phyloP scores from a whole-genome alignment of 2,797 vertebrate species.

The Enteromius fasciolatus region DNA sequence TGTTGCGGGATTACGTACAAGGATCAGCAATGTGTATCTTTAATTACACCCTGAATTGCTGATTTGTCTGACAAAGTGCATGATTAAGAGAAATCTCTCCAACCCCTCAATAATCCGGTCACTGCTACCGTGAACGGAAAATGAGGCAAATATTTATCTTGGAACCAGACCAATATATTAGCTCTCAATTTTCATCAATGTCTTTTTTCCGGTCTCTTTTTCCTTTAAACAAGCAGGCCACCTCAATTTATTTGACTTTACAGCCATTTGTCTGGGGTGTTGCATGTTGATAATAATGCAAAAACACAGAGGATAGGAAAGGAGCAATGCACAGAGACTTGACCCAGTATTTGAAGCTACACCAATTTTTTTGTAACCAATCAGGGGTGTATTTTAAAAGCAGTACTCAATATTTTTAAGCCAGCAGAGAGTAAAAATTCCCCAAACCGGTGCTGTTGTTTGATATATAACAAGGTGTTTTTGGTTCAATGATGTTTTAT shows the following conservation, averaged over 20 bases:
- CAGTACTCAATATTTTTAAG: conserved; percentile 21
- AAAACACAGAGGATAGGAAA: conserved; percentile 71
- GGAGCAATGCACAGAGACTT: conserved; percentile 76
- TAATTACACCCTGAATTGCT: conserved; percentile 27
- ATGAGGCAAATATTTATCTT: conserved; percentile 44
- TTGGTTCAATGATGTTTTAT: conserved; percentile 16
- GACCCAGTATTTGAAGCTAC: conserved; percentile 50
- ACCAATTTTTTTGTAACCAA: conserved; percentile 34
- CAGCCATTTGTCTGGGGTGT: conserved; percentile 57
- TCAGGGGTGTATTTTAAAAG: conserved; percentile 24
- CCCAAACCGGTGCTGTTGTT: conserved; percentile 44
- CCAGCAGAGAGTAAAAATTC: not conserved
- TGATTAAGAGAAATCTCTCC: conserved; percentile 21
- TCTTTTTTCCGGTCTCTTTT: conserved; percentile 8
- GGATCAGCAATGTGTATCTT: conserved; percentile 25
- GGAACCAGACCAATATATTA: conserved; percentile 14
- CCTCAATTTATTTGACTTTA: conserved; percentile 20
- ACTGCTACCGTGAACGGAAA: conserved; percentile 26
- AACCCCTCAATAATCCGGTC: conserved; percentile 25
- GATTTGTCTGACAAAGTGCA: conserved; percentile 34
- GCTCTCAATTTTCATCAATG: conserved; percentile 31
- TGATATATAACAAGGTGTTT: conserved; percentile 57
- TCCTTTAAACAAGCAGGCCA: conserved; percentile 15
- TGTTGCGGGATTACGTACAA: conserved; percentile 5
- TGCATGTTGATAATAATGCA: conserved; percentile 51